Evolutionary conservation across 2,113 vertebrate species (phyloP), one percentile per base, ranked within the genome.

Genomic region (Daboia siamensis): DNA sequence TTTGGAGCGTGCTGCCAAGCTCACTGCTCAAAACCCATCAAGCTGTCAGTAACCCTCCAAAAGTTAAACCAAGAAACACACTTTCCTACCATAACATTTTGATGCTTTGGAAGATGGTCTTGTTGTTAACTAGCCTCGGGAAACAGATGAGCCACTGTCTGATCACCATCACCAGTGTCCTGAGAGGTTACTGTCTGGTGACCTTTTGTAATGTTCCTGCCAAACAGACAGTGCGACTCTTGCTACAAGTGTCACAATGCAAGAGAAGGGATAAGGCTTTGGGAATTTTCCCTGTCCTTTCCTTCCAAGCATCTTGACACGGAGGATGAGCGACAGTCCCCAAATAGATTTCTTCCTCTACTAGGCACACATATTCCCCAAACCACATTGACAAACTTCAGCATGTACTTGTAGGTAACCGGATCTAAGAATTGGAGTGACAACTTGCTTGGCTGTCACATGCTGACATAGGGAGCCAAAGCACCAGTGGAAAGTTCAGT

Each of bases 281-380:
- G 24, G 29, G 24, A 39, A 1, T 12, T 94, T 56, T 64, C 0
- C 6, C 92, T 17, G 17, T 10, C 90, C 90, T 64, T 90, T 2
- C 0, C 91, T 94, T 95, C 55, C 55, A 93, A 56, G 91, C 91
- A 86, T 46, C 80, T 94, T 92, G 55, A 95, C 95, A 94, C 85
- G 91, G 90, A 94, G 86, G 46, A 52, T 91, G 93, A 94, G 74
- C 8, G 2, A 86, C 33, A 93, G 3, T 61, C 74, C 80, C 92
- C 90, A 94, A 93, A 93, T 3, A 87, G 29, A 21, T 2, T 94
- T 3, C 15, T 91, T 85, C 48, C 55, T 93, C 57, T 0, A 29
- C 12, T 91, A 89, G 52, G 74, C 89, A 52, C 89, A 54, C 24
- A 90, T 87, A 88, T 61, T 93, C 86, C 89, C 87, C 91, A 0